Evolutionary conservation across 2,797 vertebrate genomes (phyloP).

Genomic region (Cyprinella venusta): DNA sequence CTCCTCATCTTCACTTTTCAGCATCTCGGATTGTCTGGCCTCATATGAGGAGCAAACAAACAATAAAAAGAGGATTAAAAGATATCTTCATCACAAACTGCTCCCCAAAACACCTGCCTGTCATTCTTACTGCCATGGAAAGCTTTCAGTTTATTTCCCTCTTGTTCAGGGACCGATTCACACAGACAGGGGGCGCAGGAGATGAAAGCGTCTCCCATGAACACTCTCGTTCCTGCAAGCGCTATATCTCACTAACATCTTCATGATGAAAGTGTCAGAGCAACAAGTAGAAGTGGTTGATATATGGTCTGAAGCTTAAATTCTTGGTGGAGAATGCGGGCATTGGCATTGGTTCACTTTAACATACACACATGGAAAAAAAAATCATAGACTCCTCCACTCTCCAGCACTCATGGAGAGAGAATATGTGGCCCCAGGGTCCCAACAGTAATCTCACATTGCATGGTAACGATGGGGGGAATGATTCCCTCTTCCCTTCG

Average conservation of each 20-base stretch:
- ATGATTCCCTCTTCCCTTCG: constrained; percentile 71
- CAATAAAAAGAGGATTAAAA: constrained; percentile 48
- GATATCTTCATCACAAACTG: constrained; percentile 26
- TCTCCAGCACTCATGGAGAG: constrained; percentile 51
- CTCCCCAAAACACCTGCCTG: constrained; percentile 22
- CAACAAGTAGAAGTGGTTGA: constrained; percentile 49
- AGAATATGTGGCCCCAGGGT: constrained; percentile 67
- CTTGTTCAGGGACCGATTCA: constrained; percentile 17
- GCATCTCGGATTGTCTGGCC: constrained; percentile 40
- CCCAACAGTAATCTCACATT: constrained; percentile 74
- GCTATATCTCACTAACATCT: constrained; percentile 18
- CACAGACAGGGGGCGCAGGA: constrained; percentile 17
- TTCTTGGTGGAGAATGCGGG: constrained; percentile 5
- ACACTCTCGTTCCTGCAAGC: background rate
- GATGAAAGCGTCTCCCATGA: constrained; percentile 33
- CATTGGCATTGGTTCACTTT: constrained; percentile 20
- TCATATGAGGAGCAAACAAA: constrained; percentile 32
- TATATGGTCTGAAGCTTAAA: constrained; percentile 22
- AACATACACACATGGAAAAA: constrained; percentile 30
- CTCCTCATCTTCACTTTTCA: background rate
- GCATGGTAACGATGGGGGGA: constrained; percentile 71
- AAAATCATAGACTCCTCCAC: constrained; percentile 43
- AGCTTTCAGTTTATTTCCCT: constrained; percentile 39
- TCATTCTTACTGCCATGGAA: background rate
- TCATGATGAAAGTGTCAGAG: constrained; percentile 52